Evolutionary conservation across 1,140 invertebrate species (phyloP).

Genomic region (Glossosoma conforme): DNA sequence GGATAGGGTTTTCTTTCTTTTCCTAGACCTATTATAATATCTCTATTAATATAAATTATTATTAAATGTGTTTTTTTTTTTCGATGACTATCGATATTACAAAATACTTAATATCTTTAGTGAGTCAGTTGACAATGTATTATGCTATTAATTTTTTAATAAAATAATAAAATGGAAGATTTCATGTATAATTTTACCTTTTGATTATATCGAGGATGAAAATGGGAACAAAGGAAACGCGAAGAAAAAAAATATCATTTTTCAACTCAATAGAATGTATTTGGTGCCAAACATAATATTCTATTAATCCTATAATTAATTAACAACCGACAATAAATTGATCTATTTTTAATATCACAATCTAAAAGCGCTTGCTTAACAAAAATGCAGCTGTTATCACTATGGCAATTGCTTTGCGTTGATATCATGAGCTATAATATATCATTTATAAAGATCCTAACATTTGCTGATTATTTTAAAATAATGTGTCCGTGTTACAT

Average conservation of each 20-base stretch:
- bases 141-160: constrained; percentile 9
- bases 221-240: too few relatives aligned
- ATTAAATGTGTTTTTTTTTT: background rate
- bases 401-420: constrained; percentile 10
- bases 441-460: too few relatives aligned
- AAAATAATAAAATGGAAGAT: background rate
- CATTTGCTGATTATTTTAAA: too few relatives aligned
- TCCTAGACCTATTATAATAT: background rate
- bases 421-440: too few relatives aligned
- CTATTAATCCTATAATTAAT: constrained; percentile 19
- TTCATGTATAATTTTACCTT: background rate
- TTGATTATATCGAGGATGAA: background rate
- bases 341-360: constrained; percentile 16
- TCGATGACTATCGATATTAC: too few relatives aligned
- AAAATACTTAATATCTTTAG: constrained; percentile 5
- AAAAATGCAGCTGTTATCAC: constrained; percentile 1
- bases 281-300: constrained; percentile 19
- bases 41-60: background rate
- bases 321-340: constrained; percentile 16
- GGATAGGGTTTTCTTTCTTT: background rate
- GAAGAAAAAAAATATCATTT: constrained; percentile 8
- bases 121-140: constrained; percentile 23
- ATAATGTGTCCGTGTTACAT: too few relatives aligned
- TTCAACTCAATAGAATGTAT: constrained; percentile 18
- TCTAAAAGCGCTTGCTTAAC: constrained; percentile 17